Conservation (phyloP, 2,113 vertebrate genomes). For the Maccullochella peelii region DNA sequence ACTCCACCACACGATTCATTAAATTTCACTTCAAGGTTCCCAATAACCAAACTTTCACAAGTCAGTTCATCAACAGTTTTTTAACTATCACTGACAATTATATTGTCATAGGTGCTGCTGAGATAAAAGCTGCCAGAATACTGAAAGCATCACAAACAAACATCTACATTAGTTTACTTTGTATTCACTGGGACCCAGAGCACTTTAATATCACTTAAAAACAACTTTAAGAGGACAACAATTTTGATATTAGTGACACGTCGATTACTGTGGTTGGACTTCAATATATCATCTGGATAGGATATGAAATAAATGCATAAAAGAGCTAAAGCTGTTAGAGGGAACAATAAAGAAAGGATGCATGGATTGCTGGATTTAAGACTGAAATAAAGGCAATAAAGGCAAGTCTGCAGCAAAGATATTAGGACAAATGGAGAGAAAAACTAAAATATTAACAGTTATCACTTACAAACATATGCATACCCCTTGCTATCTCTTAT, state of each 20-base stretch:
- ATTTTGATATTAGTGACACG: conserved; percentile 45
- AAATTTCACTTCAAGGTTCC: conserved; percentile 52
- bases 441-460: neutral
- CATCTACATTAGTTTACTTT: conserved; percentile 51
- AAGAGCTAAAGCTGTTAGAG: neutral
- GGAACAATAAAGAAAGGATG: conserved; percentile 31
- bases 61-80: conserved; percentile 56
- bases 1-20: conserved; percentile 28
- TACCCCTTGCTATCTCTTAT: neutral
- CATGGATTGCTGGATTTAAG: conserved; percentile 20
- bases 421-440: neutral
- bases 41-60: conserved; percentile 65
- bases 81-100: conserved; percentile 62
- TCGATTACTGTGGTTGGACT: conserved; percentile 14
- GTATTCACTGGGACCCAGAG: conserved; percentile 38
- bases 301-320: conserved; percentile 40
- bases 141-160: conserved; percentile 55
- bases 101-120: conserved; percentile 36
- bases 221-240: conserved; percentile 23
- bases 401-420: neutral
- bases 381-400: conserved; percentile 31
- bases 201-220: conserved; percentile 53
- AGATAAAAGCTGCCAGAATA: conserved; percentile 43
- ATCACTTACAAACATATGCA: neutral
- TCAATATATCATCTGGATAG: conserved; percentile 35